These are phyloP conservation scores for Knipowitschia caucasica DNA, from an alignment of 2,797 vertebrate species.

Conservation along the genomic window DNA sequence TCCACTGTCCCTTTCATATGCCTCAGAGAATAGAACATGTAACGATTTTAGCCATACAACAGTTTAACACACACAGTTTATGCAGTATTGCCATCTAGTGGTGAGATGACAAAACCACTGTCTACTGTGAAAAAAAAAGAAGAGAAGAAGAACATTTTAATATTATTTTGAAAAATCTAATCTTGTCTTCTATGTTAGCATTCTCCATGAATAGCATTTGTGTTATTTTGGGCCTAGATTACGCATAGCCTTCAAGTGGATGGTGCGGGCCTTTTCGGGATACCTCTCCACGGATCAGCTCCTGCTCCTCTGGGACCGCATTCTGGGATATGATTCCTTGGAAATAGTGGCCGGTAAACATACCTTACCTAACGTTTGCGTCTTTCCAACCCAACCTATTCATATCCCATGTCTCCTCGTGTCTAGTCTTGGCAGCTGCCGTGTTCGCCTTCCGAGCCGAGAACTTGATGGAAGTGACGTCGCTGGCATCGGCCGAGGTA, in stretches of 20 bases:
- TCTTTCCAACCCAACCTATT: not conserved
- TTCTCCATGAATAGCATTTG: not conserved
- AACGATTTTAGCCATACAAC: not conserved
- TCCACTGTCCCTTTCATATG: not conserved
- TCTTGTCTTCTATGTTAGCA: too few species aligned
- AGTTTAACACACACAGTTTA: not conserved
- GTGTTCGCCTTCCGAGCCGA: conserved; percentile 97
- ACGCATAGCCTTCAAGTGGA: conserved; percentile 97
- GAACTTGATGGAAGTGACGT: conserved; percentile 99
- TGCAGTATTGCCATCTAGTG: conserved; percentile 1
- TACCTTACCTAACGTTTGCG: not conserved
- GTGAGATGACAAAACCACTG: not conserved
- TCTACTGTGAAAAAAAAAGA: too few species aligned
- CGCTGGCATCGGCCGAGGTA: conserved; percentile 93
- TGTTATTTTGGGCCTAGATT: conserved; percentile 69
- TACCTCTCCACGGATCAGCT: conserved; percentile 98
- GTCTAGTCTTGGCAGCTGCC: conserved; percentile 89
- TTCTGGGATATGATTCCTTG: conserved; percentile 93
- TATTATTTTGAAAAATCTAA: too few species aligned
- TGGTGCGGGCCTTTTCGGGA: conserved; percentile 95
- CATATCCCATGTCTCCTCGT: not conserved
- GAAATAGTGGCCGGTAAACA: conserved; percentile 90
- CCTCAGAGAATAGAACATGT: not conserved
- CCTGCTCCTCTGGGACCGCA: conserved; percentile 94
- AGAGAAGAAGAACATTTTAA: too few species aligned